Conservation (phyloP, 2,888 invertebrate genomes). For the Agrotis ipsilon region DNA sequence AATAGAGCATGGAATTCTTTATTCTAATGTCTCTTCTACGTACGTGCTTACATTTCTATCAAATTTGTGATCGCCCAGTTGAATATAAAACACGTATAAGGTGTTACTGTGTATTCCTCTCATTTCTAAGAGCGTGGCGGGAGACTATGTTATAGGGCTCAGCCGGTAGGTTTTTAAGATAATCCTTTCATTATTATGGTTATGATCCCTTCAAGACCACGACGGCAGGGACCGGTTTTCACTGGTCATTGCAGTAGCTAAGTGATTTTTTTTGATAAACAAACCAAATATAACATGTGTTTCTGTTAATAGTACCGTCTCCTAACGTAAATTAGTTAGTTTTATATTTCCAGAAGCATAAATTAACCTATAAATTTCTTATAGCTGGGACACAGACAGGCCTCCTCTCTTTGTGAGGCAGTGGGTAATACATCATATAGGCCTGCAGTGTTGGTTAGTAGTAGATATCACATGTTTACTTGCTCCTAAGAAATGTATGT, state of each 20-base stretch:
- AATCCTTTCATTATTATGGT: not conserved
- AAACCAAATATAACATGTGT: not conserved
- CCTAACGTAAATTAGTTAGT: not conserved
- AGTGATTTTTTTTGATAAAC: not conserved
- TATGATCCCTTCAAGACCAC: not conserved
- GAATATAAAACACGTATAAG: not conserved
- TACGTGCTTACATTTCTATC: not conserved
- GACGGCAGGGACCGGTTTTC: not conserved
- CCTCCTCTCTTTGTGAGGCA: too few species aligned
- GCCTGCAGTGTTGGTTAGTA: too few species aligned
- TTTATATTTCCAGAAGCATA: too few species aligned
- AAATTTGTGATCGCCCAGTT: not conserved
- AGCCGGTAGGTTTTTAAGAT: not conserved
- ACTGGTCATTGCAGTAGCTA: not conserved
- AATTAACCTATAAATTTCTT: too few species aligned
- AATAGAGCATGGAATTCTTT: conserved; percentile 12
- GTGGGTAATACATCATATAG: too few species aligned
- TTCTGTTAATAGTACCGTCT: not conserved
- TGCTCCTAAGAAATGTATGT: too few species aligned
- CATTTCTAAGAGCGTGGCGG: not conserved
- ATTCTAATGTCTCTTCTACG: not conserved
- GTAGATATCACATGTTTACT: too few species aligned
- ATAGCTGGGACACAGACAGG: too few species aligned
- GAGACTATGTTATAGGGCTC: not conserved
- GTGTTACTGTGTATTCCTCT: not conserved